Evolutionary conservation across 2,888 invertebrate species (phyloP).

Genomic region (Gerris lacustris): DNA sequence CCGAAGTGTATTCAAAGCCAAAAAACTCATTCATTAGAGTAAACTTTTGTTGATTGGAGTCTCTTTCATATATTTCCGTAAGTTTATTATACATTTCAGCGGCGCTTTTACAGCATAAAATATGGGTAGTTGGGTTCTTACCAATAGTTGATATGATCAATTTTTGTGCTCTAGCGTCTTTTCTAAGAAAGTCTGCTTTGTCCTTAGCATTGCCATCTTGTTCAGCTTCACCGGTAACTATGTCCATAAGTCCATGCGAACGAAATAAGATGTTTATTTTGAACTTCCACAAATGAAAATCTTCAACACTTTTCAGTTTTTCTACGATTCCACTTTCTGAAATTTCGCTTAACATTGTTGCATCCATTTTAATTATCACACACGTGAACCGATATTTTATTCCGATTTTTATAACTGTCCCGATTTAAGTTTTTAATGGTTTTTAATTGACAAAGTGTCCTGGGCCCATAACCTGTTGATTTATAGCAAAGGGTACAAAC

Average conservation of each 20-base stretch:
- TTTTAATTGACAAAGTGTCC: background rate
- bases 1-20: background rate
- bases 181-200: background rate
- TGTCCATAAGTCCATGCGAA: background rate
- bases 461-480: background rate
- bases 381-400: background rate
- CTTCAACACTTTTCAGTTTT: background rate
- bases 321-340: background rate
- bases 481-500: too few relatives aligned
- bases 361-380: background rate
- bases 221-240: background rate
- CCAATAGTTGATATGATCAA: background rate
- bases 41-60: background rate
- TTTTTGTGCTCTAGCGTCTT: background rate
- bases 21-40: background rate
- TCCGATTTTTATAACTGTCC: background rate
- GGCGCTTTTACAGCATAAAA: background rate
- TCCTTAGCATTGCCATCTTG: background rate
- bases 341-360: background rate
- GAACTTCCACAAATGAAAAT: background rate
- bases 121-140: background rate
- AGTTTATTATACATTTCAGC: background rate
- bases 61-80: background rate
- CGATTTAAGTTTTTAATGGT: background rate
- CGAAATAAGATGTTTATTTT: background rate